Percentiles rank a stretch among this genome's conserved stretches.
Conservation (phyloP, 2,888 invertebrate species). For the Scelioninae gen. 1 region DNA sequence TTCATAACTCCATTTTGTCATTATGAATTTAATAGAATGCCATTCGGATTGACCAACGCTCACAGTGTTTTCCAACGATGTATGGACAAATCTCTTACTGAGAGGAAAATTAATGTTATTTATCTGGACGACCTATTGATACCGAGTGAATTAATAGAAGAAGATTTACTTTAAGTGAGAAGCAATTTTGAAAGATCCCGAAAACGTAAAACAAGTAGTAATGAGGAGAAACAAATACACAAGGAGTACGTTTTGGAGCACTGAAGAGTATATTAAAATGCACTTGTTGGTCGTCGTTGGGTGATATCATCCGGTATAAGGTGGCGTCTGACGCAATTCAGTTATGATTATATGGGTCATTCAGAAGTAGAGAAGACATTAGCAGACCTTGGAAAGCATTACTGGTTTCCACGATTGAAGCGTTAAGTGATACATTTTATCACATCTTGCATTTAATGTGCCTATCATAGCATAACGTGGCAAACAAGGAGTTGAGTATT, state of each 20-base stretch:
- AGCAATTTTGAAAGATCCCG: too few species aligned
- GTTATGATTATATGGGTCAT: constrained; percentile 28
- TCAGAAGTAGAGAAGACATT: constrained; percentile 6
- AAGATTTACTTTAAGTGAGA: too few species aligned
- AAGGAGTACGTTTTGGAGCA: neutral
- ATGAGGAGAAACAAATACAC: constrained; percentile 5
- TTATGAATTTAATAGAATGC: too few species aligned
- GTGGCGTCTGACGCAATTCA: constrained; percentile 10
- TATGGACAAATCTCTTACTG: too few species aligned
- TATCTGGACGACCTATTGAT: too few species aligned
- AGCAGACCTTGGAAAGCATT: constrained; percentile 3
- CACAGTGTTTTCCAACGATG: too few species aligned
- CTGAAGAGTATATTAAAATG: neutral
- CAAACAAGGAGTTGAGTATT: constrained; percentile 1
- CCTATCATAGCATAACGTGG: constrained; percentile 11
- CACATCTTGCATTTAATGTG: constrained; percentile 3
- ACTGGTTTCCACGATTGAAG: constrained; percentile 14
- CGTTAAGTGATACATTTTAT: constrained; percentile 7
- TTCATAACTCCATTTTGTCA: too few species aligned
- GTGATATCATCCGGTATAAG: constrained; percentile 4
- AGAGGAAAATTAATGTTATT: too few species aligned
- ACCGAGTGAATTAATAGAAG: too few species aligned
- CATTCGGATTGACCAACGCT: too few species aligned
- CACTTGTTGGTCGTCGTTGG: constrained; percentile 2
- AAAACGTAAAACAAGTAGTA: neutral